These are phyloP conservation scores for Camelus dromedarius DNA, from an alignment of 2,113 vertebrate genomes.

Conservation along the genomic window DNA sequence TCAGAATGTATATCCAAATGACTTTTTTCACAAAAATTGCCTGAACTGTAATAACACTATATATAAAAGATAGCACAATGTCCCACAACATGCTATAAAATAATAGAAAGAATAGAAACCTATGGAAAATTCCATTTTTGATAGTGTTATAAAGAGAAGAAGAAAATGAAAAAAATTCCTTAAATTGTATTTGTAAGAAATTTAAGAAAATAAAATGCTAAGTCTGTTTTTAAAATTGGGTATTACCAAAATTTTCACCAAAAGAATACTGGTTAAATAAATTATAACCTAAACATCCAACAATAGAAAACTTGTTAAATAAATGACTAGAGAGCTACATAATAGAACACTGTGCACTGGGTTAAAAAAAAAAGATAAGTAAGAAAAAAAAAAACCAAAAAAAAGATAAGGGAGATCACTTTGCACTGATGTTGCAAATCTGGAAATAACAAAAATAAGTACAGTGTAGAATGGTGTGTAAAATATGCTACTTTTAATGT, in stretches of 20 bases:
- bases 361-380: background rate
- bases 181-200: background rate
- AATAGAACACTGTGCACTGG: background rate
- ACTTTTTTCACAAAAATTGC: background rate
- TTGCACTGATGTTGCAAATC: background rate
- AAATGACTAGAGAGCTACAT: background rate
- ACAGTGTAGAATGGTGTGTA: background rate
- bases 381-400: too few species aligned
- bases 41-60: background rate
- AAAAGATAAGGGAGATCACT: background rate
- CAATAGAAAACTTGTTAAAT: background rate
- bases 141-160: background rate
- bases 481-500: background rate
- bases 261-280: background rate
- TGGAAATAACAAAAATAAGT: constrained; percentile 9
- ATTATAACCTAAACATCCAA: background rate
- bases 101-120: background rate
- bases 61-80: background rate
- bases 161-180: background rate
- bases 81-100: background rate
- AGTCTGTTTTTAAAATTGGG: background rate
- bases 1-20: background rate
- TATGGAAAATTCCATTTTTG: background rate
- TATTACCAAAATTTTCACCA: background rate
- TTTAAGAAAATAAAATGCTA: background rate